Base-by-base conservation (phyloP, 2,888 invertebrate genomes). In the Orchesellides sinensis region DNA sequence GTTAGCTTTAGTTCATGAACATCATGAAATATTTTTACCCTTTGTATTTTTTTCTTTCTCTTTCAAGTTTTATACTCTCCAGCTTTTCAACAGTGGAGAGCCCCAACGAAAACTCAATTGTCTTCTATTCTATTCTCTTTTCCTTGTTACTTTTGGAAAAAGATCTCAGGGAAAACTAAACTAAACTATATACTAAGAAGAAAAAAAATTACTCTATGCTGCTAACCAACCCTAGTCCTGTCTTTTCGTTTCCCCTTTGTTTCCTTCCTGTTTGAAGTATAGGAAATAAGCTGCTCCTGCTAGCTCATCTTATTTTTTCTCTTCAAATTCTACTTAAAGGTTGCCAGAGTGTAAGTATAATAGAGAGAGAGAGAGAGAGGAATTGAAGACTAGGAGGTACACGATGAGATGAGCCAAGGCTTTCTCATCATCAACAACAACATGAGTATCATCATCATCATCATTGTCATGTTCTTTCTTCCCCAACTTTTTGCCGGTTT, bases 31-130 rank as follows among this genome's bases (percentile, higher is more conserved):
- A 49, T 40, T 65, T 65, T 45, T 65, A 65, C 23, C 65, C 65
- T 19, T 49, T 74, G 40, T 35, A 52, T 65, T 25, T 40, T 40
- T 14, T 40, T 40, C 40, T 8, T 40, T n/a, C 10, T 14, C 40
- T 40, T 40, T 74, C 52, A n/a, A n/a, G n/a, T 61, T 65, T 45
- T 27, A 3, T 52, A 61, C 17, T 25, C 73, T 32, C 19, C 8
- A 52, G 74, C 74, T 63, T 65, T 4, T 74, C 63, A 74, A 32
- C 52, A 63, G 29, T 8, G 14, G 35, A 74, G 61, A 47, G 32
- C 23, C 70, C 12, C 12, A 29, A 72, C 8, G 73, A 65, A 74
- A 75, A 75, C 75, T 54, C 63, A 75, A 75, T 75, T 75, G 66
- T 75, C 65, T 75, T 66, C n/a, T 40, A 54, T 47, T 63, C 23